Evolutionary conservation across 2,113 vertebrate species (phyloP), one percentile per base, ranked within the genome.

Genomic region (Strigops habroptila): DNA sequence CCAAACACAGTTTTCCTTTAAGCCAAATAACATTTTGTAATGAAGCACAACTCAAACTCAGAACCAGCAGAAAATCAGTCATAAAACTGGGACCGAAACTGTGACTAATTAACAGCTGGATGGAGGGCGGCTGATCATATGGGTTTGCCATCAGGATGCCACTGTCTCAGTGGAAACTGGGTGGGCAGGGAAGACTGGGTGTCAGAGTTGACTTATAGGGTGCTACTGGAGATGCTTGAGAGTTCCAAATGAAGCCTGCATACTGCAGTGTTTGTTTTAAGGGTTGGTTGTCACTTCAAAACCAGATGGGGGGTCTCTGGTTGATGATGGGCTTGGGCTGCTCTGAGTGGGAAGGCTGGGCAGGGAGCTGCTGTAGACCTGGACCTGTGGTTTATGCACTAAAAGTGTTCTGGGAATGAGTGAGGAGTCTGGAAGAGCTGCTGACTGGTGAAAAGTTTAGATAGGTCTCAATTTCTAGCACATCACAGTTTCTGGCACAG

Each of bases 21-120:
- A 85, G 13, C 48, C 39, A 91, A 91, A 91, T 79, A 22, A 49
- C 41, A 51, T 78, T 94, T 57, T 80, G 27, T 94, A 73, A 85
- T 51, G 59, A 91, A 80, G 52, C 44, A 59, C 12, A 71, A 27
- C 19, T 10, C 33, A 75, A 79, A 91, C 31, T 5, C 43, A 68
- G 69, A 78, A 48, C 15, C 46, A 94, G 35, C 37, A 70, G 31
- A 79, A 86, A 48, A 24, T 80, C 39, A 75, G 46, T 63, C 43
- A 46, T 9, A 84, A 81, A 81, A 80, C n/a, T 67, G 41, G 62
- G 63, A 49, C 24, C 0, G 4, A 86, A 93, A 78, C 64, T 48
- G 41, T 81, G 64, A 35, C 39, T 86, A 74, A 81, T 74, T 86
- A 81, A 43, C 30, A 86, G 33, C 59, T 78, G 55, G 53, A 65